Percentiles rank a stretch among this genome's conserved stretches.
Conservation (phyloP, 2,797 vertebrate genomes). For the Oophaga sylvatica region DNA sequence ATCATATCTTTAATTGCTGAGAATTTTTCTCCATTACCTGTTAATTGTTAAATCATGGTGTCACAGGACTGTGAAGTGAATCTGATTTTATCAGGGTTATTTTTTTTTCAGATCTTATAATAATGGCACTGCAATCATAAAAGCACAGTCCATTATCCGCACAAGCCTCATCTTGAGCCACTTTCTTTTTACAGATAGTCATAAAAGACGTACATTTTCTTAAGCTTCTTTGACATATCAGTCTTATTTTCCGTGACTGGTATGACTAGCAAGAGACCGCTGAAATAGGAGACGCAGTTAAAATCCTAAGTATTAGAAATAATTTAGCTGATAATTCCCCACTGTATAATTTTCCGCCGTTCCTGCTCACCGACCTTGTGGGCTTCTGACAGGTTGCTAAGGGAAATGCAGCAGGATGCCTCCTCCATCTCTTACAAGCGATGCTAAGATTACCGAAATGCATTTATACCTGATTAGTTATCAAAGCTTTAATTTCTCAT, state of each 20-base stretch:
- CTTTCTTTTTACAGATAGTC: constrained; percentile 43
- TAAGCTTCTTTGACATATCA: constrained; percentile 71
- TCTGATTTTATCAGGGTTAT: constrained; percentile 47
- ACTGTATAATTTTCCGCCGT: constrained; percentile 79
- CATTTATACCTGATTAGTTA: constrained; percentile 73
- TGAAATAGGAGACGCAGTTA: constrained; percentile 78
- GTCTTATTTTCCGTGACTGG: constrained; percentile 77
- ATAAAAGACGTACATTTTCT: constrained; percentile 62
- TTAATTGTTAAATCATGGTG: constrained; percentile 95
- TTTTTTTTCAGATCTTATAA: constrained; percentile 56
- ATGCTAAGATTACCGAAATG: constrained; percentile 68
- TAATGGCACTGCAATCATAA: constrained; percentile 42
- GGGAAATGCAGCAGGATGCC: constrained; percentile 78
- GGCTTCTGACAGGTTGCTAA: constrained; percentile 82
- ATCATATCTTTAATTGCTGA: constrained; percentile 89
- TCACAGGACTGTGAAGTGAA: constrained; percentile 71
- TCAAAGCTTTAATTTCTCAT: constrained; percentile 47
- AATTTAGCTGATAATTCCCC: constrained; percentile 84
- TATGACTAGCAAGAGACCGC: constrained; percentile 76
- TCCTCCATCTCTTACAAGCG: constrained; percentile 76
- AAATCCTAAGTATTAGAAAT: constrained; percentile 82
- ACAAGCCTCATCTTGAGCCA: background rate
- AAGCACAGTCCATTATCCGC: constrained; percentile 12
- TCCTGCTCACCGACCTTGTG: constrained; percentile 84
- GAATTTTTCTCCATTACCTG: constrained; percentile 86